Evolutionary conservation across 2,113 vertebrate genomes (phyloP), one percentile per base, ranked within the genome.

Genomic region (Poeciliopsis occidentalis): DNA sequence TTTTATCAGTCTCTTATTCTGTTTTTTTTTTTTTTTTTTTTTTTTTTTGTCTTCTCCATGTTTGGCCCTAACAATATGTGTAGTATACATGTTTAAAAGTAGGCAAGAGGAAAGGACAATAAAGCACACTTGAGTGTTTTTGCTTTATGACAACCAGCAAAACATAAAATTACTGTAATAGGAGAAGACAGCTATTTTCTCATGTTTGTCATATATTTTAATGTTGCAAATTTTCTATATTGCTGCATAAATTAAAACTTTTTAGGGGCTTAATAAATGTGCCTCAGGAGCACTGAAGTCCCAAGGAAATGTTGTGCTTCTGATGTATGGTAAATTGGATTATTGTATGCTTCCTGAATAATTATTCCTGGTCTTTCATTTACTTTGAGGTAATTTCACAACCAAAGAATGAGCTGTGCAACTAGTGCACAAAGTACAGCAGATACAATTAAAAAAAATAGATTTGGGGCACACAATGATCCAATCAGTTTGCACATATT

Each of bases 291-390:
- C 75, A 26, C 6, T 44, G 30, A 78, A 71, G 64, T 84, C 88
- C 85, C 81, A 37, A 64, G 86, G 67, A 60, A 69, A 54, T 61
- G 67, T 44, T 44, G 80, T 77, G 79, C 72, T 66, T 72, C 57
- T 75, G 70, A 80, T 7, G 3, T 37, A 37, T 47, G 29, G 44
- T 65, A 65, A 57, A 34, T 51, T 65, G 71, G 30, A 85, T 85
- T 67, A 71, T 24, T 51, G 24, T 27, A 19, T 1, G 12, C 44
- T 57, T 79, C 34, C 69, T 0, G 1, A 74, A 80, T 76, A 83
- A 87, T 87, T 81, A 81, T 39, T 62, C 60, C n/a, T 71, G 22
- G 65, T 64, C 12, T 79, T 74, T 76, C 26, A 71, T 78, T 77
- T 65, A 65, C 29, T 78, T 64, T 54, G 63, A 72, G 66, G 7